Evolutionary conservation across 2,888 invertebrate genomes (phyloP), one percentile per base, ranked within the genome.

Genomic region (Ennomos fuscantarius): DNA sequence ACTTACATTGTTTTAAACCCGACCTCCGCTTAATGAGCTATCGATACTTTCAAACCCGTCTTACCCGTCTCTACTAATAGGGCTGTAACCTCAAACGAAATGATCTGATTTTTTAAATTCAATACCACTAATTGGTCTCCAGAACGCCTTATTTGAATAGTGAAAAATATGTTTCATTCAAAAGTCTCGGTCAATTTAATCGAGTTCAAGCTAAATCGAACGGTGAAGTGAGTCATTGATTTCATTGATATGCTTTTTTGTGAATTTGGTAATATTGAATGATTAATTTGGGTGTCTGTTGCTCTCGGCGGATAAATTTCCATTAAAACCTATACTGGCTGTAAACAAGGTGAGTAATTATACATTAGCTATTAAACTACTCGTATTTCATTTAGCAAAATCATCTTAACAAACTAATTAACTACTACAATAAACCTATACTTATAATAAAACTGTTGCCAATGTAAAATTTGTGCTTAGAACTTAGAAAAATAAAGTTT

Each of bases 101-200:
- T 74, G 81, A 75, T 76, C 82, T 79, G 82, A 82, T 80, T 82
- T 80, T 73, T 79, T 65, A 71, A 72, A 60, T 78, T 79, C 69
- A 76, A 68, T 68, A 71, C 59, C 76, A 70, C 71, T 82, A 82
- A 82, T 82, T 82, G 82, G 79, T 54, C 61, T 10, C 36, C 40
- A n/a, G 64, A 55, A 65, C 59, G 61, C 63, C 63, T 59, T 66
- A 64, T 68, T 63, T 64, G 59, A 63, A 64, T 43, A 48, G 45
- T 48, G 49, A 54, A 53, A 59, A 67, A 65, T 73, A 67, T 68
- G 66, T 68, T 73, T 74, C 70, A 76, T 75, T 75, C 68, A 76
- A 53, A 48, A 55, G 35, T 63, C 49, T 45, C 36, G 36, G 13
- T 48, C 49, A 45, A 45, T 59, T 65, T 63, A 60, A 65, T 63